Conservation (phyloP, 2,797 vertebrate species). For the Myotis daubentonii region DNA sequence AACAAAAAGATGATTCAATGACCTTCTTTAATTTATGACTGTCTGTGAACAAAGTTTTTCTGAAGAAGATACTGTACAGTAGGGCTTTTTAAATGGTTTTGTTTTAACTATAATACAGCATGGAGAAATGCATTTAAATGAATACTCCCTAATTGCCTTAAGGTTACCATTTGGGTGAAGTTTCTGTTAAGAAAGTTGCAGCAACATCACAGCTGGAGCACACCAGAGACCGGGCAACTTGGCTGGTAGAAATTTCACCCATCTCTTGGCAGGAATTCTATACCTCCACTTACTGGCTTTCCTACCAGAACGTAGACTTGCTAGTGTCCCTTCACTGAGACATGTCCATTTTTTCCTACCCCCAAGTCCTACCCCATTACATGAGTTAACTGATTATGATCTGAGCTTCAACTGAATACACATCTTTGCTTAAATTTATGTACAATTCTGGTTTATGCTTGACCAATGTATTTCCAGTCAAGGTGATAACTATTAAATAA, state of each 20-base stretch:
- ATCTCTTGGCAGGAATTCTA: neutral
- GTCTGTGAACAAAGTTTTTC: neutral
- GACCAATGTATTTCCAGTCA: neutral
- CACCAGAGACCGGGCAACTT: neutral
- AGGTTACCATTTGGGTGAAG: neutral
- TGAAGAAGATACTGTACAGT: neutral
- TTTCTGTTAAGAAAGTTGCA: neutral
- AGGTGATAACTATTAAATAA: neutral
- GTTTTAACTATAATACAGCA: neutral
- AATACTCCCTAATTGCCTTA: neutral
- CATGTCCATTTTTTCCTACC: neutral
- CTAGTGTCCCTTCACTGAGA: neutral
- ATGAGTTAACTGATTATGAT: neutral
- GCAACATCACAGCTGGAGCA: neutral
- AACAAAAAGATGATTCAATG: neutral
- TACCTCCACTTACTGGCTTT: neutral
- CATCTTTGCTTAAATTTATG: neutral
- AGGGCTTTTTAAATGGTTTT: neutral
- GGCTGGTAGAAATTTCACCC: neutral
- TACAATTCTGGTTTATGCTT: constrained; percentile 21
- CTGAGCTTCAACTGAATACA: neutral
- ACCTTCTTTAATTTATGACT: neutral
- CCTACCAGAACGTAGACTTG: neutral
- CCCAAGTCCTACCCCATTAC: neutral
- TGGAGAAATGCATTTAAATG: neutral